Evolutionary conservation across 2,797 vertebrate genomes (phyloP).

Genomic region (Capromys pilorides): DNA sequence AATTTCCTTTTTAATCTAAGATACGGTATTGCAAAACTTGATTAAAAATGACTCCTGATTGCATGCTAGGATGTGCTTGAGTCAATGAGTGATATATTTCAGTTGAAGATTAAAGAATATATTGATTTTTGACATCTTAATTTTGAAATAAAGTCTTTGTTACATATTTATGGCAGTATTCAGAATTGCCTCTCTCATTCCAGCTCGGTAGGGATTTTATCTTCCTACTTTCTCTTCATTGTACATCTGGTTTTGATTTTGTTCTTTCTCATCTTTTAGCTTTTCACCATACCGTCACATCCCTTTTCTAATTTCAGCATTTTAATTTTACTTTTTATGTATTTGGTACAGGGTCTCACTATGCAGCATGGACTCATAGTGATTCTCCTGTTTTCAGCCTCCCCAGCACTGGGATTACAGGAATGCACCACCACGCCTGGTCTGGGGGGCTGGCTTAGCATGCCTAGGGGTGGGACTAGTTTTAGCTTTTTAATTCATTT

Average conservation of each 20-base stretch:
- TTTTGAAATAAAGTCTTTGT: neutral
- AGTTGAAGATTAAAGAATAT: neutral
- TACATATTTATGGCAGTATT: neutral
- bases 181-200: neutral
- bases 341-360: too few relatives aligned
- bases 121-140: neutral
- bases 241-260: too few relatives aligned
- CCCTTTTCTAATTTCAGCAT: neutral
- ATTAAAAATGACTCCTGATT: neutral
- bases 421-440: too few relatives aligned
- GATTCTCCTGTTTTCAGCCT: too few relatives aligned
- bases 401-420: too few relatives aligned
- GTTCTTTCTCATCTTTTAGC: neutral
- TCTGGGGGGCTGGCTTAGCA: too few relatives aligned
- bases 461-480: too few relatives aligned
- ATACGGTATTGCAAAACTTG: neutral
- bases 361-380: too few relatives aligned
- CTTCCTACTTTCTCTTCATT: neutral
- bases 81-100: neutral
- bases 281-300: neutral
- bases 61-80: conserved; percentile 29
- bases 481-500: neutral
- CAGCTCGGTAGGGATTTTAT: neutral
- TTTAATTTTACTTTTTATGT: neutral
- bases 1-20: conserved; percentile 22